Evolutionary conservation across 2,797 vertebrate genomes (phyloP).

Genomic region (Masticophis lateralis): DNA sequence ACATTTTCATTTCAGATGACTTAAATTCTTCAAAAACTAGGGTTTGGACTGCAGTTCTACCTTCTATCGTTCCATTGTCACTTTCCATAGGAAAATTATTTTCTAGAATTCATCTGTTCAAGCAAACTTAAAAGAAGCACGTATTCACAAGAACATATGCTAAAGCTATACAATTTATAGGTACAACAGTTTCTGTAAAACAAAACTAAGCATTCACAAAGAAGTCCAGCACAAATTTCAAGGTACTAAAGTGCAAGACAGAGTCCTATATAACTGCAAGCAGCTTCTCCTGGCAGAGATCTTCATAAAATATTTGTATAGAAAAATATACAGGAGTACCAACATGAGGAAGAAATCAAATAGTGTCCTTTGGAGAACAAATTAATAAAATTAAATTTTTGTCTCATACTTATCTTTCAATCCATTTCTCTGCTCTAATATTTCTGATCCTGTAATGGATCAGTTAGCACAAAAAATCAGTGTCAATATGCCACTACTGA

Average conservation of each 20-base stretch:
- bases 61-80: conserved; percentile 34
- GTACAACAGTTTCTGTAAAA: conserved; percentile 41
- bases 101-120: conserved; percentile 41
- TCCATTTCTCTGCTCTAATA: conserved; percentile 9
- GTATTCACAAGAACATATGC: conserved; percentile 49
- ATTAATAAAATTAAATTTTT: not conserved
- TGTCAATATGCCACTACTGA: conserved; percentile 35
- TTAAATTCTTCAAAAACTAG: not conserved
- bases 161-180: conserved; percentile 48
- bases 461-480: conserved; percentile 40
- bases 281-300: conserved; percentile 55
- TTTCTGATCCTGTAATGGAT: conserved; percentile 40
- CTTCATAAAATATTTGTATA: conserved; percentile 45
- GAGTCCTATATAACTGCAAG: conserved; percentile 56
- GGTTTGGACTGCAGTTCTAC: not conserved
- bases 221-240: conserved; percentile 52
- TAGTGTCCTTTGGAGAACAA: conserved; percentile 18
- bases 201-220: conserved; percentile 46
- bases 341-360: conserved; percentile 14
- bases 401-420: conserved; percentile 30
- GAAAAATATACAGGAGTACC: conserved; percentile 34
- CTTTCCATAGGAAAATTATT: conserved; percentile 50
- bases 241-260: conserved; percentile 62
- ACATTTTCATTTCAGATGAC: not conserved
- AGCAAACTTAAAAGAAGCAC: conserved; percentile 47